Base-by-base conservation (phyloP, 1,140 invertebrate species). In the Trichonephila clavipes region DNA sequence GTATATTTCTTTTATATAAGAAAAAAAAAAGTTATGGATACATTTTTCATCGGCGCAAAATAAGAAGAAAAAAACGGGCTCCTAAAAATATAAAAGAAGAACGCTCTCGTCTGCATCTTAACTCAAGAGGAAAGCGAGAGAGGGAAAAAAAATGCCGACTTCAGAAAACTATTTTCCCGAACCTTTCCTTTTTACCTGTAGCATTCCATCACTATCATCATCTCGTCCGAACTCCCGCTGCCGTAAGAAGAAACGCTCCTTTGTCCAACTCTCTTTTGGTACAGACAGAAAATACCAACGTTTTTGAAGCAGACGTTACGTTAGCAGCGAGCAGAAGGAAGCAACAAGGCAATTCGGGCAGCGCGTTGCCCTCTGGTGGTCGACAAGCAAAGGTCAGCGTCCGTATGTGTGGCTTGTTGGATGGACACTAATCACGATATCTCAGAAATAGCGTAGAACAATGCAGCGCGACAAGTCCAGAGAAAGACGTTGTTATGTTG, bases 341-440 rank as follows among this genome's bases (percentile, higher is more conserved):
- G 40, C 18, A 69, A 58, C 81, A 66, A 34, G 21, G 28, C 61
- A 21, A 62, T 24, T 28, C 58, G 44, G 44, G 51, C 61, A 64
- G 91, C 91, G 69, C 91, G 91, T 92, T 92, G 91, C 91, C 91
- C 91, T 87, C 91, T 87, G 83, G 64, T 92, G 91, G 62, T 72
- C 82, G 62, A 34, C 82, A 59, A 58, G 28, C 44, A 93, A 88
- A 93, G 92, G 92, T 93, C 92, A 93, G 85, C 86, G 86, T 58
- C 92, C 92, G 69, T 64, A 44, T 40, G 59, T 87, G 85, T 58
- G 18, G 51, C 28, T 58, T 34, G 69, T 28, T 59, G 58, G 90
- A 58, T 92, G 64, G 82, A 58, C 59, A 44, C n/a, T 66, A 24
- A 91, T 82, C 89, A 64, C 89, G 59, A 51, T 87, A 87, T 61